Percentiles rank a stretch among this genome's conserved stretches.
These are phyloP conservation scores for Diplolepis rosae DNA, from an alignment of 2,888 invertebrate genomes.

Conservation along the genomic window DNA sequence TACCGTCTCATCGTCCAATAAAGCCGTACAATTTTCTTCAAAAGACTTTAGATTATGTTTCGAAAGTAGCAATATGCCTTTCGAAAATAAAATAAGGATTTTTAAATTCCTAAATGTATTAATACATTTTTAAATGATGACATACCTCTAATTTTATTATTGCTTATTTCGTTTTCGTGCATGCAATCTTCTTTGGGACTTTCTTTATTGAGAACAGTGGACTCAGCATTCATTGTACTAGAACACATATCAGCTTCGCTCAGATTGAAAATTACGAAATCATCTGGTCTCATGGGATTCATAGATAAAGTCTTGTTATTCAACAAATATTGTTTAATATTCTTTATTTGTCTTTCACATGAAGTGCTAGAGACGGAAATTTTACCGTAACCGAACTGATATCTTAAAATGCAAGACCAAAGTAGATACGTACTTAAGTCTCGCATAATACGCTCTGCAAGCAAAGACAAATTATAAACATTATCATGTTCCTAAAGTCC, in stretches of 20 bases:
- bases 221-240: background rate
- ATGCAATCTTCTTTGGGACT: background rate
- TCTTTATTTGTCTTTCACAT: slow-evolving; percentile 35
- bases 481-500: slow-evolving; percentile 30
- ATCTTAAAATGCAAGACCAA: slow-evolving; percentile 30
- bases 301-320: slow-evolving; percentile 19
- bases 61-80: too few relatives aligned
- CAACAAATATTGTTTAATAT: slow-evolving; percentile 31
- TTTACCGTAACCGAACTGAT: slow-evolving; percentile 23
- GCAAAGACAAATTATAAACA: slow-evolving; percentile 22
- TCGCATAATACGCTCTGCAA: slow-evolving; percentile 21
- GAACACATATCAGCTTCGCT: background rate
- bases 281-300: slow-evolving; percentile 1
- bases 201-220: background rate
- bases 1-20: background rate
- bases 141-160: too few relatives aligned
- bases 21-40: too few relatives aligned
- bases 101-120: too few relatives aligned
- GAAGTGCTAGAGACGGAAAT: slow-evolving; percentile 30
- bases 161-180: background rate
- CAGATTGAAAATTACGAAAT: too few relatives aligned
- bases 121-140: too few relatives aligned
- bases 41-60: too few relatives aligned
- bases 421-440: slow-evolving; percentile 23
- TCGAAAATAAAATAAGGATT: too few relatives aligned